Conservation (phyloP, 2,113 vertebrate species). For the Agelaius phoeniceus region DNA sequence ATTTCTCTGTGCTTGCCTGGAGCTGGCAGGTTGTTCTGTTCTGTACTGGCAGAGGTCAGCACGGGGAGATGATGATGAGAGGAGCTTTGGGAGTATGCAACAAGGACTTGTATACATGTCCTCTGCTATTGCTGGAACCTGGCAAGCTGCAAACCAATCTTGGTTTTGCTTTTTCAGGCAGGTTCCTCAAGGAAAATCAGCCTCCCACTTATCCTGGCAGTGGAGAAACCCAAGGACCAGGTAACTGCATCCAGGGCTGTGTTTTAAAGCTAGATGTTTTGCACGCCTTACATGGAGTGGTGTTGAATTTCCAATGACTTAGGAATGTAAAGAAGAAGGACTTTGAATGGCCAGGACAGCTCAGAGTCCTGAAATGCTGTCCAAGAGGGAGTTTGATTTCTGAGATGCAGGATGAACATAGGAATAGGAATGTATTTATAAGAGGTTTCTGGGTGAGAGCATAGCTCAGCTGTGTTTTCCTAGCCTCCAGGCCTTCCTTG, state of each 20-base stretch:
- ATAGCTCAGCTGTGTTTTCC: neutral
- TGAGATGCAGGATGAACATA: neutral
- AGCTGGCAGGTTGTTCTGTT: neutral
- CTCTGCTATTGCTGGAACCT: neutral
- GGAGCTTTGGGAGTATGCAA: neutral
- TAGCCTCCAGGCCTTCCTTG: neutral
- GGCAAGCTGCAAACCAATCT: neutral
- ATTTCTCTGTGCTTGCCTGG: neutral
- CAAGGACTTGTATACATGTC: neutral
- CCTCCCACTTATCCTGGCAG: neutral
- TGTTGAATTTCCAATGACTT: neutral
- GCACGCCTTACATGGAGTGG: neutral
- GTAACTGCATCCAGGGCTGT: neutral
- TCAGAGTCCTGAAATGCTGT: neutral
- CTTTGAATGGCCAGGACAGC: neutral
- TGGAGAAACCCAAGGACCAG: conserved; percentile 5
- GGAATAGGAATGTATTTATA: neutral
- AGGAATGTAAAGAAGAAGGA: neutral
- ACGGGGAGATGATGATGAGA: neutral
- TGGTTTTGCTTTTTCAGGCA: conserved; percentile 18
- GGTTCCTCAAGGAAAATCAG: conserved; percentile 2
- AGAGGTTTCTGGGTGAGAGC: neutral
- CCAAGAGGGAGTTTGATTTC: neutral
- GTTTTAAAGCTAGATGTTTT: conserved; percentile 4
- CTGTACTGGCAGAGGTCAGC: neutral